Base-by-base conservation (phyloP, 2,888 invertebrate genomes). In the Patella caerulea region DNA sequence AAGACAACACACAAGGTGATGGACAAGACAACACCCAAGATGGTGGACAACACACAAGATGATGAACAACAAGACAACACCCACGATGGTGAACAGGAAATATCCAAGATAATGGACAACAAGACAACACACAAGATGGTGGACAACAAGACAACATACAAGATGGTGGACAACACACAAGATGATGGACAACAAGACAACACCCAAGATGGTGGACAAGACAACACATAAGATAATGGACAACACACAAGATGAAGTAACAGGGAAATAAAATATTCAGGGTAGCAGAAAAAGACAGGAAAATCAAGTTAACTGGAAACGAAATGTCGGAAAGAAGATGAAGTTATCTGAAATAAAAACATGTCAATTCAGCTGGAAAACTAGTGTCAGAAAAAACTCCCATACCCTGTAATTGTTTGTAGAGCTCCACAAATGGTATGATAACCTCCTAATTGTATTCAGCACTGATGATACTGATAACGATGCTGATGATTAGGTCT, bases 351-450 rank as follows among this genome's bases (percentile, higher is more conserved):
- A 19, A 17, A 5, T 12, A 15, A 7, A 59, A 59, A 2, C 19
- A 12, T 17, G 19, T 14, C 17, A 19, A 12, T 15, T 7, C 9
- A 12, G 19, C 14, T 59, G 59, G 59, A 14, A 59, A 59, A 12
- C n/a, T 59, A 59, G 3, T 12, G 7, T 19, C 59, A n/a, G 7
- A 59, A 59, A 59, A 12, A 59, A 59, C 9, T 1, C 19, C n/a
- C 2, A 1, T 65, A 7, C 19, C 17, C n/a, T 17, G n/a, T 11
- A 17, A n/a, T 56, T 15, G 9, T 3, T 29, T 45, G 45, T 45
- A 9, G 74, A 74, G 15, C 17, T 74, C 15, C 74, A 74, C 3
- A 12, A 19, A 17, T 74, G 74, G 74, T 74, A 65, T 45, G 65
- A 74, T 14, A n/a, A 74, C n/a, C 29, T 74, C 1, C 74, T 65